phyloP scores from a whole-genome alignment of 2,888 invertebrate species.

The Linhomoeus sp. region DNA sequence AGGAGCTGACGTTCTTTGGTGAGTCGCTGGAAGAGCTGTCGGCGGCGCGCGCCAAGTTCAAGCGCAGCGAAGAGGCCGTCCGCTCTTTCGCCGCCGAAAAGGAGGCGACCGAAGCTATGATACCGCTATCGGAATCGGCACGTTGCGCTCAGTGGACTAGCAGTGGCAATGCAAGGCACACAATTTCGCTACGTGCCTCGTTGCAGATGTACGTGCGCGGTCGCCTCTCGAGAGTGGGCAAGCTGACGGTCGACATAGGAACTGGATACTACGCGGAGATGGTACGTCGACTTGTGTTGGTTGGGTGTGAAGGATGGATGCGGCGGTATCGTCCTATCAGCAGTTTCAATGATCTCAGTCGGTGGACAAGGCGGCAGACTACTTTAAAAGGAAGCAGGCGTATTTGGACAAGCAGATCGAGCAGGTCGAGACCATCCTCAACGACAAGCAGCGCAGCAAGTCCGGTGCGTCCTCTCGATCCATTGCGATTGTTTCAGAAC shows the following conservation, averaged over 20 bases:
- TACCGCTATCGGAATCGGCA: constrained; percentile 79
- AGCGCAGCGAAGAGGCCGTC: constrained; percentile 57
- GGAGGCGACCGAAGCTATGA: constrained; percentile 62
- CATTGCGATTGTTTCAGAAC: constrained; percentile 56
- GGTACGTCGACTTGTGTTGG: constrained; percentile 39
- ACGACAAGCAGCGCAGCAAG: constrained; percentile 45
- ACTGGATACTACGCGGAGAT: constrained; percentile 91
- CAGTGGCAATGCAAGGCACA: no score
- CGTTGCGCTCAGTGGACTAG: background rate
- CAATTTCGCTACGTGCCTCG: no score
- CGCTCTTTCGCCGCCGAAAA: constrained; percentile 47
- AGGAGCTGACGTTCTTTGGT: constrained; percentile 67
- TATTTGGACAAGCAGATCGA: constrained; percentile 86
- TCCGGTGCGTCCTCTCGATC: constrained; percentile 15
- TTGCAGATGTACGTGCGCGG: constrained; percentile 79
- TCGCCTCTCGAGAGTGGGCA: constrained; percentile 55
- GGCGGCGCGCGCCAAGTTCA: constrained; percentile 64
- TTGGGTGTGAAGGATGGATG: no score
- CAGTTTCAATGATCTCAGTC: no score
- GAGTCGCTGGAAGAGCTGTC: constrained; percentile 71
- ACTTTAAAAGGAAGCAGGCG: constrained; percentile 70
- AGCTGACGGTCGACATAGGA: constrained; percentile 80
- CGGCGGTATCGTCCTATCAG: no score
- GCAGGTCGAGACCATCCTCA: constrained; percentile 58
- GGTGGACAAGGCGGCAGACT: constrained; percentile 61